Conservation (phyloP, 2,797 vertebrate genomes). For the Pipistrellus pipistrellus region DNA sequence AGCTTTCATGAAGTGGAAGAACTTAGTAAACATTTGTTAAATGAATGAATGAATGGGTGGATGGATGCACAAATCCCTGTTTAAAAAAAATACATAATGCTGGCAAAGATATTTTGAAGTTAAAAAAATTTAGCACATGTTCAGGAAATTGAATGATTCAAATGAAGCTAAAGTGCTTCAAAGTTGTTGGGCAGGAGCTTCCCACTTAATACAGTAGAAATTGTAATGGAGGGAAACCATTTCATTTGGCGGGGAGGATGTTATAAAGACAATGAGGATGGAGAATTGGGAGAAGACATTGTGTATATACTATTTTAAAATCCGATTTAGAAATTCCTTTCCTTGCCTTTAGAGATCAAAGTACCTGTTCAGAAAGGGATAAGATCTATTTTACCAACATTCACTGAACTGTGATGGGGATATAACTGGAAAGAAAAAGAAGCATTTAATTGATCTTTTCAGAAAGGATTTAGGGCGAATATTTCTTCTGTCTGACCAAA, state of each 20-base stretch:
- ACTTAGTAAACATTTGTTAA: neutral
- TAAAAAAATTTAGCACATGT: neutral
- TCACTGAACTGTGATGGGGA: neutral
- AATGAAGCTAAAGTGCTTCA: neutral
- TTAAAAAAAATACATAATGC: neutral
- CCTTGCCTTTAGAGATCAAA: neutral
- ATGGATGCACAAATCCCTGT: neutral
- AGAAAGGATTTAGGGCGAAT: neutral
- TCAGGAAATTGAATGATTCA: neutral
- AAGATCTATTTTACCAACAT: neutral
- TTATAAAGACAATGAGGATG: neutral
- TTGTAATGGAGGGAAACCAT: neutral
- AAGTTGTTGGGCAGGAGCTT: neutral
- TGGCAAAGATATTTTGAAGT: neutral
- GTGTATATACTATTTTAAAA: neutral
- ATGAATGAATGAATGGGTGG: neutral
- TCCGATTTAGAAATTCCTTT: neutral
- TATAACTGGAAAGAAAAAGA: neutral
- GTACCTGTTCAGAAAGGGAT: neutral
- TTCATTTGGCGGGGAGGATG: neutral
- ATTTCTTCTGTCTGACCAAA: neutral
- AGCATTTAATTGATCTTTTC: neutral
- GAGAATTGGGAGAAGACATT: neutral
- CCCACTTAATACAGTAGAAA: neutral
- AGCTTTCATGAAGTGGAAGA: neutral